Conservation (phyloP, 2,113 vertebrate species). For the Pipa parva region DNA sequence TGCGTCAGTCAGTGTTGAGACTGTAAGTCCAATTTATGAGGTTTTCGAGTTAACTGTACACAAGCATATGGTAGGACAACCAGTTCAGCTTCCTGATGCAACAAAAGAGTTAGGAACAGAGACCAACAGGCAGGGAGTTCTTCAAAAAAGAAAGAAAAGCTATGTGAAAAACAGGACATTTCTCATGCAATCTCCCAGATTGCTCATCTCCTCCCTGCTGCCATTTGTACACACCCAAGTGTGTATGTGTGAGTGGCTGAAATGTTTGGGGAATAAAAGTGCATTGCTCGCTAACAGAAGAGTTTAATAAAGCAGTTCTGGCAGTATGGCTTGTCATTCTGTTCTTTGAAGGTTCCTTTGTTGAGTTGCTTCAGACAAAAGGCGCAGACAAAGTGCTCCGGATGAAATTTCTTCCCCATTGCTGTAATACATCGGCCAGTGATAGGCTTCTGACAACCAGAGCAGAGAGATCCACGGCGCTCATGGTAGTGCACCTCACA, state of each 20-base stretch:
- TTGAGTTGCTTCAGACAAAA: slow-evolving; percentile 98
- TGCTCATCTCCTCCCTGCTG: not conserved
- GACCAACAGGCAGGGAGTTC: not conserved
- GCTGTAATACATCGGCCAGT: slow-evolving; percentile 97
- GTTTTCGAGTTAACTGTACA: not conserved
- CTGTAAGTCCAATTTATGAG: not conserved
- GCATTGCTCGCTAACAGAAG: slow-evolving; percentile 77
- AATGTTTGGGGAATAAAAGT: slow-evolving; percentile 3
- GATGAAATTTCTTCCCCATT: slow-evolving; percentile 97
- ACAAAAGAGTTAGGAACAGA: not conserved
- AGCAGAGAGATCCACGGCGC: slow-evolving; percentile 90
- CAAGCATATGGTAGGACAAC: not conserved
- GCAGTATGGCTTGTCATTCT: slow-evolving; percentile 98
- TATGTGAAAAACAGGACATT: not conserved
- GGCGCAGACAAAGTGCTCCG: slow-evolving; percentile 97
- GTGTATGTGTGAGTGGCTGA: not conserved
- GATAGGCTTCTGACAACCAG: slow-evolving; percentile 97
- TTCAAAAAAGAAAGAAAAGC: no score
- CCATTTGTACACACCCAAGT: not conserved
- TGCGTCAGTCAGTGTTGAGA: not conserved
- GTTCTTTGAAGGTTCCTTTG: slow-evolving; percentile 99
- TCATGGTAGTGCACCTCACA: slow-evolving; percentile 97
- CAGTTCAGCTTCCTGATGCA: not conserved
- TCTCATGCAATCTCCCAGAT: not conserved
- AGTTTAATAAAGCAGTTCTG: slow-evolving; percentile 97